Evolutionary conservation across 1,140 invertebrate genomes (phyloP).

Genomic region (Chironomus tepperi): DNA sequence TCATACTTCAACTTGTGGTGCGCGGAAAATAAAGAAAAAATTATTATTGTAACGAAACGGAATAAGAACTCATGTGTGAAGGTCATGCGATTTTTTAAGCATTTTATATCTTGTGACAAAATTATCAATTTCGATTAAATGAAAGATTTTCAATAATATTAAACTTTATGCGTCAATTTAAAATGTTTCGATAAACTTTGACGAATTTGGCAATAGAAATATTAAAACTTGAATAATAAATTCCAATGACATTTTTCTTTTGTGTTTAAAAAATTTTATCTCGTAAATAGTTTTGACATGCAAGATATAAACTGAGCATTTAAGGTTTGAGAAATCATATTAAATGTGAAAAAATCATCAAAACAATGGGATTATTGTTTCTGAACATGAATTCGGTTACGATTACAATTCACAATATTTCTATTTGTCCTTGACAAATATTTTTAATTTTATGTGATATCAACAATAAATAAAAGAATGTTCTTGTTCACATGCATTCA

Average conservation of each 20-base stretch:
- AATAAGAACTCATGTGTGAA: conserved; percentile 13
- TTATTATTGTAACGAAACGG: not conserved
- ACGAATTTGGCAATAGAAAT: not conserved
- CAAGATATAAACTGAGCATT: not conserved
- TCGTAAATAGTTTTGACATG: not conserved
- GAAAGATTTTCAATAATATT: not conserved
- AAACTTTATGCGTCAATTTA: not conserved
- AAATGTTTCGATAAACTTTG: no score
- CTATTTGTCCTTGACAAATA: not conserved
- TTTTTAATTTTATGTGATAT: not conserved
- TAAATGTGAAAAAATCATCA: not conserved
- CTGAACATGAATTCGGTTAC: not conserved
- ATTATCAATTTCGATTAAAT: not conserved
- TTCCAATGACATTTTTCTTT: not conserved
- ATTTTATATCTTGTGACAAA: not conserved
- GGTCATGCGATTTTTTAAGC: not conserved
- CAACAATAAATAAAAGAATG: not conserved
- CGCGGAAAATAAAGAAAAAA: not conserved
- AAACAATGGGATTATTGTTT: conserved; percentile 7
- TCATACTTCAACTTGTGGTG: not conserved
- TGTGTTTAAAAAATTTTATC: not conserved
- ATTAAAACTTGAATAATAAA: not conserved
- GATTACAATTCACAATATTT: not conserved
- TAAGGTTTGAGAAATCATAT: not conserved
- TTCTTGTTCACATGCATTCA: conserved; percentile 1